A percentile compares a stretch with the other conserved stretches of the same genome.
Conservation (phyloP, 2,888 invertebrate species). For the Prostheceraeus crozeri region DNA sequence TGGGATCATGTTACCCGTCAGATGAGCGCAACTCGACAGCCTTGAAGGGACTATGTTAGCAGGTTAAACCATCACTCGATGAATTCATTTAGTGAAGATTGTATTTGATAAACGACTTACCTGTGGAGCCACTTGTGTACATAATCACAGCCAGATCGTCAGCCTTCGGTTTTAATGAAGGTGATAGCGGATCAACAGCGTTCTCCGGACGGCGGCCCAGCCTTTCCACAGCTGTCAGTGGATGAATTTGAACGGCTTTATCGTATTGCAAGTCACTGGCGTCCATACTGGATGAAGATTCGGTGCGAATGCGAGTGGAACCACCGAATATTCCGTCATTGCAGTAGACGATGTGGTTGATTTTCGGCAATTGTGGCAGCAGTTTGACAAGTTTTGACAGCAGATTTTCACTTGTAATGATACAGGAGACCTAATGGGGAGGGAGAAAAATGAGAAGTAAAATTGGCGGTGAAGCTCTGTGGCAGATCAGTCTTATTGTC, state of each 20-base stretch:
- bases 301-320: constrained; percentile 44
- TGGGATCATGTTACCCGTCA: no score
- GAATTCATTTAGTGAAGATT: no score
- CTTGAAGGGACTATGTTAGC: no score
- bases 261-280: constrained; percentile 39
- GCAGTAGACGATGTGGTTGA: constrained; percentile 62
- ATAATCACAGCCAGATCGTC: constrained; percentile 87
- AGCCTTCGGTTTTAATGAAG: constrained; percentile 60
- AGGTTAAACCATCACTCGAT: no score
- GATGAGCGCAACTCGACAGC: no score
- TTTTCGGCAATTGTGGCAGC: constrained; percentile 59
- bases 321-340: constrained; percentile 47
- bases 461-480: no score
- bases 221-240: constrained; percentile 68
- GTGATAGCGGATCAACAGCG: constrained; percentile 42
- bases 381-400: constrained; percentile 69
- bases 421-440: neutral
- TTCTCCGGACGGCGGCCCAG: constrained; percentile 58
- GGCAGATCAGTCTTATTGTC: no score
- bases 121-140: constrained; percentile 97
- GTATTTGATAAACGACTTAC: no score
- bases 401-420: constrained; percentile 72
- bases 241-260: constrained; percentile 63
- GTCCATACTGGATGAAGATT: constrained; percentile 39
- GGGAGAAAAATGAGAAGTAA: no score